A percentile compares a stretch with the other conserved stretches of the same genome.
Evolutionary conservation across 2,113 vertebrate species (phyloP).

Genomic region (Saccopteryx bilineata): DNA sequence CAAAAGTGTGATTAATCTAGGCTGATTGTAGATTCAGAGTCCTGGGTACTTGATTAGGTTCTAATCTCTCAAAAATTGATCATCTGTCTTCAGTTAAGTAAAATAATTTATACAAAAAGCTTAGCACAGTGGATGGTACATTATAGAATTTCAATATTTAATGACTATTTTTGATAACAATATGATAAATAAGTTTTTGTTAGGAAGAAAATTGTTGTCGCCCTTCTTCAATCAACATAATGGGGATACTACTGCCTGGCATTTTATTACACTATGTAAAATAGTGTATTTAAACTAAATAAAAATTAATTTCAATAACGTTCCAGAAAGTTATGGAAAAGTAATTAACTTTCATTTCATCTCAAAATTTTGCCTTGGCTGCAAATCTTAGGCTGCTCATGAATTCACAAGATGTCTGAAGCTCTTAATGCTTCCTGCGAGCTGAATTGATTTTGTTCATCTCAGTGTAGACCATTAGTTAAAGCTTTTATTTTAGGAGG

Average conservation of each 20-base stretch:
- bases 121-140: neutral
- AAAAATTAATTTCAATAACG: constrained; percentile 42
- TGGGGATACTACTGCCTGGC: neutral
- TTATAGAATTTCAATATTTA: constrained; percentile 49
- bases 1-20: neutral
- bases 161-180: constrained; percentile 42
- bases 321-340: constrained; percentile 13
- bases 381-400: neutral
- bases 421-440: neutral
- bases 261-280: constrained; percentile 33
- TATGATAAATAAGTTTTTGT: constrained; percentile 49
- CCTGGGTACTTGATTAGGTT: neutral
- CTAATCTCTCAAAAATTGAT: constrained; percentile 40
- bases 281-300: constrained; percentile 53
- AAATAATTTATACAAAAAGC: neutral
- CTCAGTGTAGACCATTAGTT: neutral
- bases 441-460: constrained; percentile 35
- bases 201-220: neutral
- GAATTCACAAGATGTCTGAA: neutral
- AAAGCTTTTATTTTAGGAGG: neutral
- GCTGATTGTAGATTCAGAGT: neutral
- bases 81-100: constrained; percentile 18
- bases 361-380: constrained; percentile 8
- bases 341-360: neutral
- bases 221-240: constrained; percentile 1